A percentile compares a stretch with the other conserved stretches of the same genome.
phyloP scores from a whole-genome alignment of 64 coral and sea anemone species.

The Pocillopora verrucosa region DNA sequence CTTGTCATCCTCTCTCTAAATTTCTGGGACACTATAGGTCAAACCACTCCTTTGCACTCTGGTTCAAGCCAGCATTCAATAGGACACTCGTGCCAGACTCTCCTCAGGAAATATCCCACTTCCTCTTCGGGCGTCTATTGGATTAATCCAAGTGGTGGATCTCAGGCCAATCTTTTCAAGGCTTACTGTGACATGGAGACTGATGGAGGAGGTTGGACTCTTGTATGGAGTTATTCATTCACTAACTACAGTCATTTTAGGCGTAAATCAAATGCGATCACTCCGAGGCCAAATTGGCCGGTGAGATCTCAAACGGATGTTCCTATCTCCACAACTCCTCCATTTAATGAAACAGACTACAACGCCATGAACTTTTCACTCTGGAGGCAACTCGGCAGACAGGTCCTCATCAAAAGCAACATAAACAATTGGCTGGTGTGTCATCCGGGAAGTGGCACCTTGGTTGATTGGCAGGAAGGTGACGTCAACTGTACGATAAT shows the following conservation, averaged over 20 bases:
- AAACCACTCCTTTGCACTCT: too few relatives aligned
- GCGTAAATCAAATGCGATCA: not conserved
- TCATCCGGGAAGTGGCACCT: not conserved
- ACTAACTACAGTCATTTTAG: not conserved
- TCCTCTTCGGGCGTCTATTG: slow-evolving; percentile 9
- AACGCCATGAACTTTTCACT: slow-evolving; percentile 37
- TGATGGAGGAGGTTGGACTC: too few relatives aligned
- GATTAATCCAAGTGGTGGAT: slow-evolving; percentile 15
- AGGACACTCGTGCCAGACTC: not conserved
- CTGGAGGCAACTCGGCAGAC: slow-evolving; percentile 24
- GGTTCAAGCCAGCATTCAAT: not conserved
- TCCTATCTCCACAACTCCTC: not conserved
- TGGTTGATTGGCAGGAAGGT: not conserved
- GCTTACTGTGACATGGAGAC: too few relatives aligned
- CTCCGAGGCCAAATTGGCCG: slow-evolving; percentile 20
- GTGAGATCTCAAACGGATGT: not conserved
- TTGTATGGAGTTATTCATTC: slow-evolving; percentile 5
- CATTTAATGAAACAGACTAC: slow-evolving; percentile 15
- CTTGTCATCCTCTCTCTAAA: too few relatives aligned
- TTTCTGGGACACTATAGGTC: not conserved
- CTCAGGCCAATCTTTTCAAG: slow-evolving; percentile 25
- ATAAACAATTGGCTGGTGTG: not conserved
- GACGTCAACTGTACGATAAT: not conserved
- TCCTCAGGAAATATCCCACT: not conserved
- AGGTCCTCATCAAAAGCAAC: slow-evolving; percentile 33